phyloP scores from a whole-genome alignment of 2,113 vertebrate genomes.

The Carassius carassius region DNA sequence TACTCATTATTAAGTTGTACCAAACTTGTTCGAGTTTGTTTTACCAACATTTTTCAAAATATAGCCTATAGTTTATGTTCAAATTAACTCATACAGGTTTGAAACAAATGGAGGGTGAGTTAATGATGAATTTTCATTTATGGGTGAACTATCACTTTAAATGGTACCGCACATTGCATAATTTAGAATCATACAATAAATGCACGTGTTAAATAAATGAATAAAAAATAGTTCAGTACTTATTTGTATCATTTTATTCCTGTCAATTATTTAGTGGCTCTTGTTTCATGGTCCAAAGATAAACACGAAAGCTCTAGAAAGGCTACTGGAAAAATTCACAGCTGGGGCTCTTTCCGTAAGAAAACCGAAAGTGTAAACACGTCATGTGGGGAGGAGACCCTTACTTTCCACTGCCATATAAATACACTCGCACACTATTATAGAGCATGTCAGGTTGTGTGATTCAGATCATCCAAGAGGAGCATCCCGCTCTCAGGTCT shows the following conservation, averaged over 20 bases:
- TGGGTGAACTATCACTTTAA: background rate
- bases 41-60: no score
- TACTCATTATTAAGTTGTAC: no score
- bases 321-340: background rate
- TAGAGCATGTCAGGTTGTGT: background rate
- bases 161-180: background rate
- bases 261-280: background rate
- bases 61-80: no score
- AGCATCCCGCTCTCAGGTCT: no score
- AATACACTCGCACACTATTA: constrained; percentile 33
- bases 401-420: constrained; percentile 36
- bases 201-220: background rate
- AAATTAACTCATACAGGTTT: no score
- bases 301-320: background rate
- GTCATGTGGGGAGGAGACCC: constrained; percentile 49
- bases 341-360: background rate
- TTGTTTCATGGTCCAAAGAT: background rate
- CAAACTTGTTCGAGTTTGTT: no score
- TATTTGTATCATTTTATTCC: background rate
- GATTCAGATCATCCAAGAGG: background rate
- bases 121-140: background rate
- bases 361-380: constrained; percentile 15
- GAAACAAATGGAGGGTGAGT: no score
- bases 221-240: background rate
- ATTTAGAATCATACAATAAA: background rate